Conservation (phyloP, 2,797 vertebrate genomes). For the Choloepus didactylus region DNA sequence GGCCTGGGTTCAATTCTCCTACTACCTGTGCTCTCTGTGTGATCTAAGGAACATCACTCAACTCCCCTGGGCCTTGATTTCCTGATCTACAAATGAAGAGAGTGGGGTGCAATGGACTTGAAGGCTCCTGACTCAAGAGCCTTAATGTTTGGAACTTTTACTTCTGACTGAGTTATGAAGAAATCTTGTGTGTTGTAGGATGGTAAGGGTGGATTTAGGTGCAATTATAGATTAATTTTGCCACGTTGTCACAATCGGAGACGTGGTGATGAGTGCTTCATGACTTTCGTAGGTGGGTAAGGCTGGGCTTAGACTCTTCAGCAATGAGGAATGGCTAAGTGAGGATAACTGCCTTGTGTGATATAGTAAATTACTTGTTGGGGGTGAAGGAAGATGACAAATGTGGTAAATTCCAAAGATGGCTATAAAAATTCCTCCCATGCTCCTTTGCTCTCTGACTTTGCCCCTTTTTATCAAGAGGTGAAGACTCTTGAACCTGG, state of each 20-base stretch:
- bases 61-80: neutral
- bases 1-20: neutral
- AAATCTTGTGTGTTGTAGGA: neutral
- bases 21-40: neutral
- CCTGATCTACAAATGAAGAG: neutral
- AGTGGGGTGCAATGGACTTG: rapidly evolving
- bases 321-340: neutral
- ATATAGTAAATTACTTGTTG: neutral
- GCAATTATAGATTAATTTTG: neutral
- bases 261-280: rapidly evolving
- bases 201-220: neutral
- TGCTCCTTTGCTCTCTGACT: neutral
- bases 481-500: neutral
- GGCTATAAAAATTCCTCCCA: neutral
- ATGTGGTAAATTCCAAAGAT: neutral
- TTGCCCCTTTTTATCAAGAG: neutral
- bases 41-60: neutral
- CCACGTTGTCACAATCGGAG: rapidly evolving
- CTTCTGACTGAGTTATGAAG: neutral
- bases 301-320: neutral
- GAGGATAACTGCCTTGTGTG: neutral
- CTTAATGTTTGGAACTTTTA: neutral
- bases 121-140: neutral
- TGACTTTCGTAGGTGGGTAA: neutral
- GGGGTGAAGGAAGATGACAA: neutral